A percentile compares a stretch with the other conserved stretches of the same genome.
phyloP scores from a whole-genome alignment of 1,140 invertebrate species.

The Ooceraea biroi region DNA sequence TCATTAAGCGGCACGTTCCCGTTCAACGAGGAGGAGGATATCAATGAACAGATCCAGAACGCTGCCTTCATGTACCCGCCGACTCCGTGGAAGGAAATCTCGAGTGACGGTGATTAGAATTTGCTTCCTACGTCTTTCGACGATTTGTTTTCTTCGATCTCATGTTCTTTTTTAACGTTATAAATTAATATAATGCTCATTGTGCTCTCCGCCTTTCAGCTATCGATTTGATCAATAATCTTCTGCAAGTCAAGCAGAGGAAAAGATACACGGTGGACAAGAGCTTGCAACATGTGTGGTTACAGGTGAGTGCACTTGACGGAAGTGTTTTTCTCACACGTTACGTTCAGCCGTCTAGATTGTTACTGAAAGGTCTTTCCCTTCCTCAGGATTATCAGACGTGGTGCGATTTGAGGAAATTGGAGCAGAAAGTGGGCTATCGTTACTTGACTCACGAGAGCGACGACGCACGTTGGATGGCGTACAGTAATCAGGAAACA shows the following conservation, averaged over 20 bases:
- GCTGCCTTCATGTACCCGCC: constrained; percentile 99
- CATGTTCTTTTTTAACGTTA: constrained; percentile 9
- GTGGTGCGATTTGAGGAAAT: constrained; percentile 96
- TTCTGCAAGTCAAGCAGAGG: constrained; percentile 99
- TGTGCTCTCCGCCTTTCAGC: constrained; percentile 89
- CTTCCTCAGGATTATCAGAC: constrained; percentile 94
- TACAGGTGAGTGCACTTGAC: constrained; percentile 89
- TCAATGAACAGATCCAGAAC: constrained; percentile 99
- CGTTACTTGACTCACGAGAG: constrained; percentile 98
- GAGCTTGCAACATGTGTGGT: constrained; percentile 97
- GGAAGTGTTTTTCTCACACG: background rate
- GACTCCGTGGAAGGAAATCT: constrained; percentile 99
- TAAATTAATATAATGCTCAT: background rate
- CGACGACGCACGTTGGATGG: constrained; percentile 96
- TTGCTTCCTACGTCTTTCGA: background rate
- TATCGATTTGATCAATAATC: constrained; percentile 98
- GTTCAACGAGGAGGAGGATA: constrained; percentile 99
- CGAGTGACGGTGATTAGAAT: constrained; percentile 92
- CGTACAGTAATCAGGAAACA: constrained; percentile 83
- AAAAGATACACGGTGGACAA: constrained; percentile 99
- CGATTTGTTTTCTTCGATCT: background rate
- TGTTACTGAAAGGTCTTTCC: constrained; percentile 11
- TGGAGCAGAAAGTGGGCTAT: constrained; percentile 93
- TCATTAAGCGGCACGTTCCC: constrained; percentile 99
- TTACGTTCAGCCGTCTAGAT: constrained; percentile 8